Evolutionary conservation across 2,113 vertebrate genomes (phyloP), one percentile per base, ranked within the genome.

Genomic region (Silurus glanis): DNA sequence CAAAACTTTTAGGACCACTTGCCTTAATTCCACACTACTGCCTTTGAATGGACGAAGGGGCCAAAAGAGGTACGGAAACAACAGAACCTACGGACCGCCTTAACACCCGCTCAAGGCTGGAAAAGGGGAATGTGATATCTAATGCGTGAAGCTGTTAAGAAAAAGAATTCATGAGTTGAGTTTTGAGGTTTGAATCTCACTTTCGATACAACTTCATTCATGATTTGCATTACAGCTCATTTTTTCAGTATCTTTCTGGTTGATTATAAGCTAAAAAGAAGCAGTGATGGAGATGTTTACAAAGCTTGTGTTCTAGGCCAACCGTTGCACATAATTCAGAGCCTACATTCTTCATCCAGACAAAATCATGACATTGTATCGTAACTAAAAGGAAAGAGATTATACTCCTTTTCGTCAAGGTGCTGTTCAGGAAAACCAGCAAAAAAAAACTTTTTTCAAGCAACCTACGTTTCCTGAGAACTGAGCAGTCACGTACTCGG

Each of bases 21-120:
- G 93, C 94, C 94, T 95, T 94, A 95, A 93, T 91, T 92, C 91
- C 92, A 92, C 92, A 92, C 86, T n/a, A 90, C 93, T 94, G 94
- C 95, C 95, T 95, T 95, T 87, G 89, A 91, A 19, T 23, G 66
- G 47, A 92, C 87, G 74, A 80, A 90, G 87, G 90, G 88, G 84
- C 69, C 86, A 5, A 64, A 82, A 14, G 17, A 66, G 76, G 55
- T 58, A 86, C 19, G 14, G 62, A 62, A 10, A 83, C 56, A 51
- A 83, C 56, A 51, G 62, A 79, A 58, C n/a, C 80, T 75, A 76
- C 4, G 53, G 47, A 81, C 75, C 69, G 92, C 91, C 91, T 93
- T 92, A 93, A 91, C 51, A 62, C 69, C 61, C 62, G 62, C n/a
- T 84, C 66, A 62, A 45, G 21, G 69, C 53, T 53, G 56, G 64